Percentiles rank a stretch among this genome's conserved stretches.
phyloP scores from a whole-genome alignment of 2,113 vertebrate species.

The Eulacestoma nigropectus region DNA sequence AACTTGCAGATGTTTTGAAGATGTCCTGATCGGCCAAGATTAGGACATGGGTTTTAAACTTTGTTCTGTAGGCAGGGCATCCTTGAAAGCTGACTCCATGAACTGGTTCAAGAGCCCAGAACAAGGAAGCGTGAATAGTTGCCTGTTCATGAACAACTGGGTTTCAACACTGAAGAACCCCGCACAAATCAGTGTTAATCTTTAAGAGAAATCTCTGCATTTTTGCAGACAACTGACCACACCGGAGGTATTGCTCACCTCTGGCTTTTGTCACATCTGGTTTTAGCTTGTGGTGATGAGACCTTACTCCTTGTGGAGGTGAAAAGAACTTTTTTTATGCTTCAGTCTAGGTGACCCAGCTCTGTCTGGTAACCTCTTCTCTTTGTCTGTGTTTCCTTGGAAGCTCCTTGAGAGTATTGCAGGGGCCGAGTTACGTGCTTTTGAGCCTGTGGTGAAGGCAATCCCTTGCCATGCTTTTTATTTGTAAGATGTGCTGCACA shows the following conservation, averaged over 20 bases:
- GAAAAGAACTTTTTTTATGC: not conserved
- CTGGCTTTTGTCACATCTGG: not conserved
- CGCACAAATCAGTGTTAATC: not conserved
- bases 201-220: not conserved
- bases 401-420: not conserved
- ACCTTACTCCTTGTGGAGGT: not conserved
- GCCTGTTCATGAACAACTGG: not conserved
- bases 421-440: accelerated
- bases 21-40: constrained; percentile 45
- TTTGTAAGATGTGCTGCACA: accelerated
- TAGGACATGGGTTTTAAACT: constrained; percentile 38
- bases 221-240: not conserved
- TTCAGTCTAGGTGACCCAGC: not conserved
- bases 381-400: not conserved
- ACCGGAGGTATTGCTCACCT: not conserved
- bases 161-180: not conserved
- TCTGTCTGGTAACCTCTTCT: not conserved
- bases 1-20: constrained; percentile 63
- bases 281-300: not conserved
- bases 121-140: not conserved
- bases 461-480: not conserved
- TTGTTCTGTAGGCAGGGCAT: not conserved
- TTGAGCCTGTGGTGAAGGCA: not conserved
- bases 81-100: not conserved
- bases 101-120: not conserved